Percentiles rank a stretch among this genome's conserved stretches.
These are phyloP conservation scores for Aldabrachelys gigantea DNA, from an alignment of 2,113 vertebrate genomes.

Conservation along the genomic window DNA sequence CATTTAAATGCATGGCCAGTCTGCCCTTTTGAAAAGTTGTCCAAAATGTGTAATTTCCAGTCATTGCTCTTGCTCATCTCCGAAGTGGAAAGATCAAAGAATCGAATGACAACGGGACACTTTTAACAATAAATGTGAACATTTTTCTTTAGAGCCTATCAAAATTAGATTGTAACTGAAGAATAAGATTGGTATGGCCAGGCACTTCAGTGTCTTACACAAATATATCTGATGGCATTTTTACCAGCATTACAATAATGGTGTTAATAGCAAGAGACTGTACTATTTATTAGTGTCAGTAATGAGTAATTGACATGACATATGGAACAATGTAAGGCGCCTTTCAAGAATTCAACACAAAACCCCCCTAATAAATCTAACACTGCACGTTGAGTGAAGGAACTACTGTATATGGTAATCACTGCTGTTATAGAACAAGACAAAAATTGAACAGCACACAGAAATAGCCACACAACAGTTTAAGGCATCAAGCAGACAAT, in stretches of 20 bases:
- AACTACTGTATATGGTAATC: background rate
- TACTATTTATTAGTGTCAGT: background rate
- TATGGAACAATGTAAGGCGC: background rate
- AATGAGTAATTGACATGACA: background rate
- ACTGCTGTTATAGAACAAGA: background rate
- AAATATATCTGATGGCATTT: background rate
- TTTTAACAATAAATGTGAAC: background rate
- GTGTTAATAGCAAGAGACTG: background rate
- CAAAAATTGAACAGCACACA: background rate
- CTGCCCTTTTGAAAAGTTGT: constrained; percentile 3
- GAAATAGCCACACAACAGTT: background rate
- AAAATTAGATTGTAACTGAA: background rate
- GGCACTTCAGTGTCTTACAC: background rate
- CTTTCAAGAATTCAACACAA: background rate
- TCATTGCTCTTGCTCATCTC: constrained; percentile 24
- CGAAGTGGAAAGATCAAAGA: background rate
- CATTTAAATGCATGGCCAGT: background rate
- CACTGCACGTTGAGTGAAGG: background rate
- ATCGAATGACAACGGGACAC: rapidly evolving
- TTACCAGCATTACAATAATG: background rate
- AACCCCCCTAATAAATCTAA: background rate
- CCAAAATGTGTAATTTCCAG: background rate
- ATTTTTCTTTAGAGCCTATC: background rate
- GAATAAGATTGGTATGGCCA: background rate
- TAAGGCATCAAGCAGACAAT: background rate